Conservation (phyloP, 2,797 vertebrate genomes). For the Cheirogaleus major region DNA sequence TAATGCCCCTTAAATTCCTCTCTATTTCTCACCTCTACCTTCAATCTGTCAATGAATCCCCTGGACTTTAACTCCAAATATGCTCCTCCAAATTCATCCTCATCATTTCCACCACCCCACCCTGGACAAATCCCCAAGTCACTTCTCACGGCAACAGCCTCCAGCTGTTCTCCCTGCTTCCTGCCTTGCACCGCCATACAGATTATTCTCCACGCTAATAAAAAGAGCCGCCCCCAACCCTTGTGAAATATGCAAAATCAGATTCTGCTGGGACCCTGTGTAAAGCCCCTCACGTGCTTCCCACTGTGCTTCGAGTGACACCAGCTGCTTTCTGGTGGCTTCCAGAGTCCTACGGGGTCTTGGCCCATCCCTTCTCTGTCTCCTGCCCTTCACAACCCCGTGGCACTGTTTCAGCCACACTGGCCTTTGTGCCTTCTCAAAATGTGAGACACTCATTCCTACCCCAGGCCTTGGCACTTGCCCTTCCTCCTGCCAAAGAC, state of each 20-base stretch:
- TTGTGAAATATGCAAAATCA: background rate
- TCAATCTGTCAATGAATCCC: background rate
- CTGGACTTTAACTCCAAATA: background rate
- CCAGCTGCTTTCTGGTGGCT: background rate
- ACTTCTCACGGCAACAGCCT: background rate
- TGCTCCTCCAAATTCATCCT: background rate
- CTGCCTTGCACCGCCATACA: background rate
- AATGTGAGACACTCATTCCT: background rate
- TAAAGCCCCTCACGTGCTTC: background rate
- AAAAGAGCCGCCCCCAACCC: background rate
- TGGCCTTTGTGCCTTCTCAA: background rate
- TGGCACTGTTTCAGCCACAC: background rate
- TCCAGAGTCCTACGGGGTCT: background rate
- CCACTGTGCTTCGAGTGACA: background rate
- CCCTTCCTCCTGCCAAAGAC: background rate
- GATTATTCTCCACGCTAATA: background rate
- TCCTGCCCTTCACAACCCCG: accelerated
- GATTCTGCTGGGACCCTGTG: background rate
- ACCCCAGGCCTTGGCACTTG: background rate
- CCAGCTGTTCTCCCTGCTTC: no score
- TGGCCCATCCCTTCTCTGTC: background rate
- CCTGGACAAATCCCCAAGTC: background rate
- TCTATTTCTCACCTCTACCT: background rate
- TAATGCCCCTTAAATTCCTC: background rate
- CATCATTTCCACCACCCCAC: background rate